Conservation (phyloP, 1,140 invertebrate genomes). For the Tenebrio molitor region DNA sequence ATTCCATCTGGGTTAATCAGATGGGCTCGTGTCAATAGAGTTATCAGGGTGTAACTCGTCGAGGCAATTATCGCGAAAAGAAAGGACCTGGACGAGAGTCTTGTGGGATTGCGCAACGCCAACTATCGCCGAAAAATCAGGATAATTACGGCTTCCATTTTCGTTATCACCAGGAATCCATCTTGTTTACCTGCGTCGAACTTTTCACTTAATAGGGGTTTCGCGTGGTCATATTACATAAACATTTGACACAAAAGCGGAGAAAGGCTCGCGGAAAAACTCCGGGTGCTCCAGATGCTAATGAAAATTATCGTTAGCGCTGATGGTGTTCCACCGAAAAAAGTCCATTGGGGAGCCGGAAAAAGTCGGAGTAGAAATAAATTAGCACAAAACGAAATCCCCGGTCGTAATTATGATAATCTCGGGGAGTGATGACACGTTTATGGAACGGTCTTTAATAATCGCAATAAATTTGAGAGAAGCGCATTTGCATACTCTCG, state of each 20-base stretch:
- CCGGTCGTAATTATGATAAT: neutral
- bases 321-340: no score
- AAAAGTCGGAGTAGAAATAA: no score
- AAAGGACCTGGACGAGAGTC: no score
- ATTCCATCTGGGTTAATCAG: neutral
- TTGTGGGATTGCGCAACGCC: no score
- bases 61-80: neutral
- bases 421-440: slow-evolving; percentile 4
- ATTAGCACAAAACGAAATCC: neutral
- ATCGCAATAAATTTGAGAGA: neutral
- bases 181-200: neutral
- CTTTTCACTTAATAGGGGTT: slow-evolving; percentile 7
- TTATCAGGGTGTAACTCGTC: neutral
- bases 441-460: neutral
- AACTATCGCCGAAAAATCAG: no score
- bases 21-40: neutral
- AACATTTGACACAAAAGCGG: neutral
- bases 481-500: no score
- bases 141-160: no score
- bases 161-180: no score
- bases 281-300: neutral
- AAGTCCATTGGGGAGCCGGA: no score
- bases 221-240: slow-evolving; percentile 30
- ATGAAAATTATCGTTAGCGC: no score
- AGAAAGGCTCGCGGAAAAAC: slow-evolving; percentile 10